phyloP scores from a whole-genome alignment of 37 sponge, comb jelly and placozoan genomes.

The Halisarca cf. caerulea region DNA sequence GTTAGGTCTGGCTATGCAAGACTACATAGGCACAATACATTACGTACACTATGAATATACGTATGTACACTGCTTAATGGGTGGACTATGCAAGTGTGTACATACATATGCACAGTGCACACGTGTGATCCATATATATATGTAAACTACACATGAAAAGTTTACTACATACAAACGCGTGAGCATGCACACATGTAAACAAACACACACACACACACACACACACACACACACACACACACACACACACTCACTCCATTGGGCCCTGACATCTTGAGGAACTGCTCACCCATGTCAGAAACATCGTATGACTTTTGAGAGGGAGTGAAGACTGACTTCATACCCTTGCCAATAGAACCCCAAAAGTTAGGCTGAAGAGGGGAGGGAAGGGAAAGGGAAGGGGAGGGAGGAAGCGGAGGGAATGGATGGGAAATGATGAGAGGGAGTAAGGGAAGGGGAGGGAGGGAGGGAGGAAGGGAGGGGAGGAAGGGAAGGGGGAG shows the following conservation, averaged over 20 bases:
- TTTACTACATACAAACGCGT: no score
- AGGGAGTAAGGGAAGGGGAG: not conserved
- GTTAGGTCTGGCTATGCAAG: no score
- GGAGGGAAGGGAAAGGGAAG: not conserved
- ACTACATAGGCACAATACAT: no score
- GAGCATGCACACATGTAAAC: no score
- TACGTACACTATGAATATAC: no score
- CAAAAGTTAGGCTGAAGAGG: not conserved
- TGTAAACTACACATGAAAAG: no score
- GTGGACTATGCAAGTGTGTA: no score
- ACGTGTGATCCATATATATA: no score
- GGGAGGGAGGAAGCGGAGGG: not conserved
- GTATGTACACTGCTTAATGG: no score
- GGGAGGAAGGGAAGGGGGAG: not conserved
- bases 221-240: no score
- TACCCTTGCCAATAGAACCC: no score
- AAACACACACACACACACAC: not conserved
- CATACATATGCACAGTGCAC: no score
- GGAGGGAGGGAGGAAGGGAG: not conserved
- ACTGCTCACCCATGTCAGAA: not conserved
- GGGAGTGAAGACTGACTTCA: not conserved
- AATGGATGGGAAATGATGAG: not conserved
- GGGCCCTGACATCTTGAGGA: constrained; percentile 11
- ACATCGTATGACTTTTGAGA: not conserved
- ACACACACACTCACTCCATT: not conserved